A percentile compares a stretch with the other conserved stretches of the same genome.
Conservation (phyloP, 2,113 vertebrate genomes). For the Telmatochromis sp. region DNA sequence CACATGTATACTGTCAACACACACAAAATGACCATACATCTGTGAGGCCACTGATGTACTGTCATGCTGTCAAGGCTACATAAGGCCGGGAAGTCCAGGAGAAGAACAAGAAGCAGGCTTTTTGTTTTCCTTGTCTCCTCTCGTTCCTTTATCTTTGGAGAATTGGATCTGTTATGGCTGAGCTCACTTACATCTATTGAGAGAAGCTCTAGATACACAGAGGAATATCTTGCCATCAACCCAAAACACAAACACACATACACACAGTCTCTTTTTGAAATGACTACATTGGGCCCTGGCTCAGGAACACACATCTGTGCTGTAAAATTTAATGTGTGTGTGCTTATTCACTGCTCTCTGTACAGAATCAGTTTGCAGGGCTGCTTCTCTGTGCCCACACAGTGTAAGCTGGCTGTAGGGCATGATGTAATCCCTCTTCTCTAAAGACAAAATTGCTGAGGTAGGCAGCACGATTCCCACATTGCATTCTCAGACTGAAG, state of each 20-base stretch:
- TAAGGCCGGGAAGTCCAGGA: not conserved
- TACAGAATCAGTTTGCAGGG: not conserved
- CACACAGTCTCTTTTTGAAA: not conserved
- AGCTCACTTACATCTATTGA: not conserved
- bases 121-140: not conserved
- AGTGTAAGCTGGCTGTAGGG: conserved; percentile 14
- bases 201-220: not conserved
- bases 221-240: not conserved
- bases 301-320: not conserved
- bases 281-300: not conserved
- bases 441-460: conserved; percentile 34
- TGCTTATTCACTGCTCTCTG: not conserved
- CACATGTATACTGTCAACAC: not conserved
- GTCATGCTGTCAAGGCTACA: not conserved
- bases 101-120: not conserved
- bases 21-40: not conserved
- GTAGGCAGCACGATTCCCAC: conserved; percentile 7
- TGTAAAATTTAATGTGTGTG: not conserved
- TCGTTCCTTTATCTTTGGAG: conserved; percentile 7
- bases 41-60: not conserved
- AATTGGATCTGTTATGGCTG: not conserved
- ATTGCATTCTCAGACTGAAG: conserved; percentile 34
- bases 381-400: not conserved
- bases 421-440: conserved; percentile 47
- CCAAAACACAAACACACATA: not conserved